Percentiles rank a stretch among this genome's conserved stretches.
Conservation (phyloP, 2,797 vertebrate species). For the Pempheris klunzingeri region DNA sequence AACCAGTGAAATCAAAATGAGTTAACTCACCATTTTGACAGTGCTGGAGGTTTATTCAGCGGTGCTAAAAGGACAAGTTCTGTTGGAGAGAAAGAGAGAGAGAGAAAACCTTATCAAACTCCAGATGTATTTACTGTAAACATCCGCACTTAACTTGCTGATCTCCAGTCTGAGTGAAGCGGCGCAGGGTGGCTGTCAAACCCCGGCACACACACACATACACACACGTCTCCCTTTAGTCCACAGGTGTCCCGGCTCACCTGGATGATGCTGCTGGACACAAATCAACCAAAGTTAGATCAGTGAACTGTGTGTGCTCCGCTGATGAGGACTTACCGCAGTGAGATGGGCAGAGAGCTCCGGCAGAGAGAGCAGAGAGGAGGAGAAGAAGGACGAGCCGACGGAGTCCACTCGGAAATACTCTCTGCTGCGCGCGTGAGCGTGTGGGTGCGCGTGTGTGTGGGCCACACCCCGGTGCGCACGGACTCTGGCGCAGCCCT, state of each 20-base stretch:
- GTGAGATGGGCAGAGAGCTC: conserved; percentile 22
- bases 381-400: conserved; percentile 28
- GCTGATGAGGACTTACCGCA: conserved; percentile 56
- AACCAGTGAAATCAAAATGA: not conserved
- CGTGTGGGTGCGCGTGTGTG: not conserved
- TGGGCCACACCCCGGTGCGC: conserved; percentile 68
- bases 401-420: conserved; percentile 40
- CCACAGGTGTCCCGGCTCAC: conserved; percentile 33
- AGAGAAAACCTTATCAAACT: conserved; percentile 2
- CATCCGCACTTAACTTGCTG: not conserved
- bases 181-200: not conserved
- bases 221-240: not conserved
- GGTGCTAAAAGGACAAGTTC: conserved; percentile 30
- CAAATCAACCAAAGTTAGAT: too few relatives aligned
- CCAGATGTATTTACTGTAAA: not conserved
- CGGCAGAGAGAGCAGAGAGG: conserved; percentile 1
- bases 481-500: not conserved
- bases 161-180: not conserved
- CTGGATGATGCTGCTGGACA: conserved; percentile 7
- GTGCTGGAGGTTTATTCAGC: conserved; percentile 23
- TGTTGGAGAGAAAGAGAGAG: conserved; percentile 28
- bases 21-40: conserved; percentile 80
- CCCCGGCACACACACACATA: not conserved
- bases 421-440: conserved; percentile 28
- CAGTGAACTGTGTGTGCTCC: not conserved